phyloP scores from a whole-genome alignment of 2,888 invertebrate genomes.

The Proisotoma minuta region DNA sequence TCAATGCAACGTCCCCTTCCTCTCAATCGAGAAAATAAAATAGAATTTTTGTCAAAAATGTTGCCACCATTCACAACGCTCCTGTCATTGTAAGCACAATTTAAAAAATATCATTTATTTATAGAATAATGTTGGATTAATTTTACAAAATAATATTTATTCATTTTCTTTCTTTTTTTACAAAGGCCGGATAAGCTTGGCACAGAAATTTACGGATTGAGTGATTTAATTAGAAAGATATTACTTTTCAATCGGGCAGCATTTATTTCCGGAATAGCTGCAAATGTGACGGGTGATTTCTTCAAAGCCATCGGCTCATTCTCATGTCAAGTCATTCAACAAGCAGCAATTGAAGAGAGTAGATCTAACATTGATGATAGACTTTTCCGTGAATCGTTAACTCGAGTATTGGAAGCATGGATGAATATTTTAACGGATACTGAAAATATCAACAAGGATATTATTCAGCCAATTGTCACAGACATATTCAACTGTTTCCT shows the following conservation, averaged over 20 bases:
- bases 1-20: conserved; percentile 61
- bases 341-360: conserved; percentile 62
- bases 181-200: conserved; percentile 40
- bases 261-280: conserved; percentile 54
- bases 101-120: background rate
- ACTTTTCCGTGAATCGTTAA: conserved; percentile 64
- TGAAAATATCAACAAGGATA: conserved; percentile 52
- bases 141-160: background rate
- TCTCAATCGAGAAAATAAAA: conserved; percentile 53
- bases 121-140: background rate
- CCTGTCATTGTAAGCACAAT: conserved; percentile 38
- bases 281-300: conserved; percentile 56
- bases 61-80: conserved; percentile 43
- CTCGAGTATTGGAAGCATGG: conserved; percentile 66
- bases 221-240: conserved; percentile 63
- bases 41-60: conserved; percentile 56
- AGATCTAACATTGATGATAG: conserved; percentile 51
- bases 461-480: conserved; percentile 51
- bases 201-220: conserved; percentile 63
- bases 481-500: conserved; percentile 58
- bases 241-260: conserved; percentile 58
- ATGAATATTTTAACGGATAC: conserved; percentile 56
- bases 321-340: conserved; percentile 62
- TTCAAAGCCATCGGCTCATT: conserved; percentile 61
- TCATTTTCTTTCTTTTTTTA: conserved; percentile 6